Evolutionary conservation across 2,113 vertebrate species (phyloP).

Genomic region (Leptobrachium leishanense): DNA sequence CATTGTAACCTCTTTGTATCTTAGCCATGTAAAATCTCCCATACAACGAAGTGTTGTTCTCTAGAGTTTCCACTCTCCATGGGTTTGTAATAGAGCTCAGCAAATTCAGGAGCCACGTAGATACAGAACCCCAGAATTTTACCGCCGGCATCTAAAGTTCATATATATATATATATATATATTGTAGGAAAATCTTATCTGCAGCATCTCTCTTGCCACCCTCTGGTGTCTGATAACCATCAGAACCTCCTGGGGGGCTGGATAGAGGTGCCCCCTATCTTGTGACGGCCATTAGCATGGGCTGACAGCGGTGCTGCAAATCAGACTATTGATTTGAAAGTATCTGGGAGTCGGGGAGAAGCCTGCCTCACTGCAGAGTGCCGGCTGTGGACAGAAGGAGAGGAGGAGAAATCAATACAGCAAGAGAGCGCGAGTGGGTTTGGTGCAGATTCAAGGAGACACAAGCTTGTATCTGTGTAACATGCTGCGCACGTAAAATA

Average conservation of each 20-base stretch:
- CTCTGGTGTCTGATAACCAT: slow-evolving; percentile 29
- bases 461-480: not conserved
- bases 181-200: no score
- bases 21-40: no score
- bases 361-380: slow-evolving; percentile 50
- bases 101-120: no score
- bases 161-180: no score
- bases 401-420: slow-evolving; percentile 40
- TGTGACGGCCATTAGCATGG: slow-evolving; percentile 29
- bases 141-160: no score
- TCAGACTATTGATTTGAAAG: slow-evolving; percentile 57
- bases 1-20: slow-evolving; percentile 1
- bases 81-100: no score
- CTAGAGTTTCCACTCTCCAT: no score
- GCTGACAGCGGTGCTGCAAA: slow-evolving; percentile 49
- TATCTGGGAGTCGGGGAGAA: slow-evolving; percentile 52
- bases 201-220: slow-evolving; percentile 28
- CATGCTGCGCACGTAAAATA: no score
- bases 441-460: slow-evolving; percentile 26
- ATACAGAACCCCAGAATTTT: no score
- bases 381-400: slow-evolving; percentile 48
- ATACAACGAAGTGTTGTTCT: no score
- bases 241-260: slow-evolving; percentile 29
- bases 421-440: slow-evolving; percentile 14
- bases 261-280: not conserved